Percentiles rank a stretch among this genome's conserved stretches.
Evolutionary conservation across 2,113 vertebrate genomes (phyloP).

Genomic region (Takifugu flavidus): DNA sequence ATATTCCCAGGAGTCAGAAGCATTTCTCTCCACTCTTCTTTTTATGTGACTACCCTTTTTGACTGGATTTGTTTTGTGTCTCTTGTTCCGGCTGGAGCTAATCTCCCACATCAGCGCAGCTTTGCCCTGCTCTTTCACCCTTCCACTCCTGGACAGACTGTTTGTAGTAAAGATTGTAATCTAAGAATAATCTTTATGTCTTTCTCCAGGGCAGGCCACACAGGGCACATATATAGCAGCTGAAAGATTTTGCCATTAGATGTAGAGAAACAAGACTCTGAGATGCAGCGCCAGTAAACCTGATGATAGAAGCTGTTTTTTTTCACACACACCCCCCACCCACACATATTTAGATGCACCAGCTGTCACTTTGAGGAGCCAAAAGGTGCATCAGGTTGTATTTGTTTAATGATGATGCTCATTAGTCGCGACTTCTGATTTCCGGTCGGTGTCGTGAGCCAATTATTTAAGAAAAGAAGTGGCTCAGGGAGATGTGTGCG

Average conservation of each 20-base stretch:
- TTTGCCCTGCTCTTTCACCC: constrained; percentile 52
- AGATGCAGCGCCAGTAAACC: no score
- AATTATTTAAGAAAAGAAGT: constrained; percentile 61
- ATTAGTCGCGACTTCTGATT: constrained; percentile 61
- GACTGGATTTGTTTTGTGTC: constrained; percentile 63
- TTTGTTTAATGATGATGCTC: constrained; percentile 72
- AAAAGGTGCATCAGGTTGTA: constrained; percentile 64
- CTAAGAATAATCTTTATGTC: constrained; percentile 71
- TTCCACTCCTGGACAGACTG: constrained; percentile 48
- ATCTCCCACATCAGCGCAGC: constrained; percentile 64
- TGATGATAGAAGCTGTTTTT: constrained; percentile 28
- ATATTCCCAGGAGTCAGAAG: constrained; percentile 61
- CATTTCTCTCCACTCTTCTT: constrained; percentile 38
- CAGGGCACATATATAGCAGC: constrained; percentile 26
- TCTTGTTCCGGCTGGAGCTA: constrained; percentile 55
- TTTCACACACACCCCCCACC: neutral
- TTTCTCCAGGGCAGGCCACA: constrained; percentile 52
- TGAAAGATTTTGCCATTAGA: constrained; percentile 52
- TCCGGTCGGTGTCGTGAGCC: constrained; percentile 40
- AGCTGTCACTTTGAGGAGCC: constrained; percentile 57
- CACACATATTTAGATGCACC: constrained; percentile 37
- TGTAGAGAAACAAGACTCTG: constrained; percentile 31
- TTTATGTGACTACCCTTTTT: constrained; percentile 52
- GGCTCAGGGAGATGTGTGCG: constrained; percentile 16
- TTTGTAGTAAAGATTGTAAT: constrained; percentile 72